Percentiles rank a stretch among this genome's conserved stretches.
phyloP scores from a whole-genome alignment of 1,140 invertebrate genomes.

The Lineus longissimus region DNA sequence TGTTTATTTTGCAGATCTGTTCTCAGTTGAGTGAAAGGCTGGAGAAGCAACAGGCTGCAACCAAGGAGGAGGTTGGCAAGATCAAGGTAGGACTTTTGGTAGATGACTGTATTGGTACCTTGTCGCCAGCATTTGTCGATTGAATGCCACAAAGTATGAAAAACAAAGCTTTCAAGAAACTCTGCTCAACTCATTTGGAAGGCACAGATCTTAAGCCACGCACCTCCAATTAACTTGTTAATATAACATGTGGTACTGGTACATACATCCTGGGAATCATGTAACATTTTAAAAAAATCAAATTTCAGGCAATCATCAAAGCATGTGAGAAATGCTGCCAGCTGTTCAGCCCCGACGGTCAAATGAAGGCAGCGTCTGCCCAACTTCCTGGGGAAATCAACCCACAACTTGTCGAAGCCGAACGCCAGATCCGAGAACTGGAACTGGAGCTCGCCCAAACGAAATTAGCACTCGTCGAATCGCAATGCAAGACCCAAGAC shows the following conservation, averaged over 20 bases:
- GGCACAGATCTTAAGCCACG: too few species aligned
- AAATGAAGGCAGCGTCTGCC: slow-evolving; percentile 32
- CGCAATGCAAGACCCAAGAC: slow-evolving; percentile 88
- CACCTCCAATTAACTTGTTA: too few species aligned
- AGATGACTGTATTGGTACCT: too few species aligned
- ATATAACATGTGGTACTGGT: too few species aligned
- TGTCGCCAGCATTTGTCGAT: too few species aligned
- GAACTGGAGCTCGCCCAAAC: slow-evolving; percentile 94
- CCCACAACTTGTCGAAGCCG: slow-evolving; percentile 32
- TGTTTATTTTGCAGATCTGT: slow-evolving; percentile 65
- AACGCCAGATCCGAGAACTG: slow-evolving; percentile 73
- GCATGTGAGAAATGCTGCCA: slow-evolving; percentile 44
- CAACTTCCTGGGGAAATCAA: slow-evolving; percentile 32
- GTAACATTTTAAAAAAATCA: too few species aligned
- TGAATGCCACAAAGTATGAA: too few species aligned
- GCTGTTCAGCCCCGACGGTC: slow-evolving; percentile 38
- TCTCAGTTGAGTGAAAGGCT: slow-evolving; percentile 66
- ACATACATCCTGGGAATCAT: too few species aligned
- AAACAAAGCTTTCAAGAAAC: too few species aligned
- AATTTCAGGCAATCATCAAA: slow-evolving; percentile 36
- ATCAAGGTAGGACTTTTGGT: slow-evolving; percentile 40
- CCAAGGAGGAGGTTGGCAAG: slow-evolving; percentile 42
- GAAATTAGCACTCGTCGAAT: slow-evolving; percentile 93
- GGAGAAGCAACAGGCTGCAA: slow-evolving; percentile 71
- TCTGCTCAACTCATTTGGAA: too few species aligned